Evolutionary conservation across 2,113 vertebrate genomes (phyloP).

Genomic region (Onychorhynchus coronatus): DNA sequence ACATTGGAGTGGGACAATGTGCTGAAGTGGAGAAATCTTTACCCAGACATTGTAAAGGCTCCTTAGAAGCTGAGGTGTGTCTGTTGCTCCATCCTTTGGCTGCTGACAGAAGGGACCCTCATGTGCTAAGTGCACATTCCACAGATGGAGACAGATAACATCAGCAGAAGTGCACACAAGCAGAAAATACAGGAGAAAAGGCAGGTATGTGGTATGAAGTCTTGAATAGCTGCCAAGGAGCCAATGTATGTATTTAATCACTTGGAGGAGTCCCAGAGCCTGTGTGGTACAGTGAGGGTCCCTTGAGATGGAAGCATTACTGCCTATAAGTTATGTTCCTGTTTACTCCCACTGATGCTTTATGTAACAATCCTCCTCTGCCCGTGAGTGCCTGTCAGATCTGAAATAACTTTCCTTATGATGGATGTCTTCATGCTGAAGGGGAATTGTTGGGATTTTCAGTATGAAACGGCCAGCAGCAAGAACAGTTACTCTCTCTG

Average conservation of each 20-base stretch:
- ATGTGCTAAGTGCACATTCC: background rate
- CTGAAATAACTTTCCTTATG: constrained; percentile 13
- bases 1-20: background rate
- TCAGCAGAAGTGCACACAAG: background rate
- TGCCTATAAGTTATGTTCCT: background rate
- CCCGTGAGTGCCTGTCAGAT: constrained; percentile 26
- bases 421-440: background rate
- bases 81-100: background rate
- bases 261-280: background rate
- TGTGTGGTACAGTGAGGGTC: background rate
- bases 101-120: background rate
- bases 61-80: background rate
- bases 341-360: constrained; percentile 42
- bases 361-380: constrained; percentile 39
- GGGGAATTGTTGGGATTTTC: background rate
- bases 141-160: background rate
- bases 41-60: background rate
- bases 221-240: background rate
- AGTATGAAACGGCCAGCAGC: background rate
- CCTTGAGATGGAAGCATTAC: background rate
- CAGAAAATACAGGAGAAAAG: background rate
- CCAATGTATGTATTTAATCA: background rate
- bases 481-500: background rate
- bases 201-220: background rate
- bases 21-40: background rate